phyloP scores from a whole-genome alignment of 2,797 vertebrate species.

The Mionectes olivaceus region DNA sequence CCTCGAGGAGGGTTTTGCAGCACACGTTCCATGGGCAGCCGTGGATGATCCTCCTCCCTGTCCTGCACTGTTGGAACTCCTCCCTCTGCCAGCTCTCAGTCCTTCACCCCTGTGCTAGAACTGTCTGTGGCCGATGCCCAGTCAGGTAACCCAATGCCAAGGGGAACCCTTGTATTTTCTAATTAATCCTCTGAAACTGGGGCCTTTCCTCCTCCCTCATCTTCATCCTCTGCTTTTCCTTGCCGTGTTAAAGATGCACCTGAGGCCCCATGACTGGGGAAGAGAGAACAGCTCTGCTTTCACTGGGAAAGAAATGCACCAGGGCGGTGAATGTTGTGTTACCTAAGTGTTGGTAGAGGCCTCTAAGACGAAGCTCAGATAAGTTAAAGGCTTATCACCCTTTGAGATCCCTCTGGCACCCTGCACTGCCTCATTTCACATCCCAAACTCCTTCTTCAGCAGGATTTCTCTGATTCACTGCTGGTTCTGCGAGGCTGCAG shows the following conservation, averaged over 20 bases:
- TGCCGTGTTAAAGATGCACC: rapidly evolving
- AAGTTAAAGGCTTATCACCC: not conserved
- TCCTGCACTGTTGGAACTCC: not conserved
- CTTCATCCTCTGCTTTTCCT: not conserved
- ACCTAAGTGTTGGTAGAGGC: not conserved
- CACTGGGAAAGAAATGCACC: not conserved
- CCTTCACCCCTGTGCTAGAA: not conserved
- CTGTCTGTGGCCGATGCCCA: not conserved
- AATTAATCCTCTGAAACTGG: not conserved
- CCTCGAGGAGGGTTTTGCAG: rapidly evolving
- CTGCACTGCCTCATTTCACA: not conserved
- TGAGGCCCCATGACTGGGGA: not conserved
- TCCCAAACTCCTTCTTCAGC: constrained; percentile 1
- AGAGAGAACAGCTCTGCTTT: not conserved
- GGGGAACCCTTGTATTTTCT: not conserved
- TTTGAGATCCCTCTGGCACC: not conserved
- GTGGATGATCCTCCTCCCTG: not conserved
- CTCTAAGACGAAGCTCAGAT: not conserved
- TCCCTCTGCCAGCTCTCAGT: not conserved
- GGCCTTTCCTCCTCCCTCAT: not conserved
- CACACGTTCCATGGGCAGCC: not conserved
- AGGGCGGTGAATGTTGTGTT: not conserved
- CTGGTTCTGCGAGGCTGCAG: not conserved
- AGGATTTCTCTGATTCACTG: not conserved
- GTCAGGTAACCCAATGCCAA: not conserved